Evolutionary conservation across 2,888 invertebrate genomes (phyloP), one percentile per base, ranked within the genome.

Genomic region (Rotaria socialis): DNA sequence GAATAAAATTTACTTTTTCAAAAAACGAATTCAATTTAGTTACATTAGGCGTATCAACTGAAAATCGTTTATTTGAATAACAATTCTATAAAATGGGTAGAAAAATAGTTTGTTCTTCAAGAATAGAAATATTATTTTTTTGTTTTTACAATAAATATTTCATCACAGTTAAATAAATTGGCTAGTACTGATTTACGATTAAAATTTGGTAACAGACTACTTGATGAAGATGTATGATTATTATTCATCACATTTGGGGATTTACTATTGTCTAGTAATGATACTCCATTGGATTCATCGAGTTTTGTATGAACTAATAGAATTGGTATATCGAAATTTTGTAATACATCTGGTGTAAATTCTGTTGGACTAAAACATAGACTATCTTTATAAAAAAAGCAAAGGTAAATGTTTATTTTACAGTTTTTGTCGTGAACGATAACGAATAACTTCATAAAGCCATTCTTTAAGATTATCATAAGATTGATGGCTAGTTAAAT

Each of bases 401-500:
- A 47, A 47, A 80, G 41, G 24, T 11, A 27, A 67, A 10, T 24
- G 11, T 47, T 24, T 22, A 11, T n/a, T 16, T 14, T 47, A 80
- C 80, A 80, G 47, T n/a, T 47, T 80, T n/a, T 80, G 47, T n/a
- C 2, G 47, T 14, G 43, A 80, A n/a, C 47, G 43, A 47, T 80
- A 80, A 11, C 47, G 47, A n/a, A 96, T 91, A 88, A 97, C 94
- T 92, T 98, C 97, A 80, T 94, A 94, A 2, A 98, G 92, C 97
- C 97, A 98, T 91, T 95, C 95, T 88, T 95, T 94, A 87, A 98
- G 92, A 92, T 97, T 97, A 87, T 95, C 94, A 91, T 97, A 96
- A 86, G 97, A 97, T 91, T 97, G 97, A 88, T 96, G 93, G 91
- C 99, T 99, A 10, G 96, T 96, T 89, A 98, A 92, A 92, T 99